Evolutionary conservation across 2,797 vertebrate species (phyloP), one percentile per base, ranked within the genome.

Genomic region (Hirundo rustica): DNA sequence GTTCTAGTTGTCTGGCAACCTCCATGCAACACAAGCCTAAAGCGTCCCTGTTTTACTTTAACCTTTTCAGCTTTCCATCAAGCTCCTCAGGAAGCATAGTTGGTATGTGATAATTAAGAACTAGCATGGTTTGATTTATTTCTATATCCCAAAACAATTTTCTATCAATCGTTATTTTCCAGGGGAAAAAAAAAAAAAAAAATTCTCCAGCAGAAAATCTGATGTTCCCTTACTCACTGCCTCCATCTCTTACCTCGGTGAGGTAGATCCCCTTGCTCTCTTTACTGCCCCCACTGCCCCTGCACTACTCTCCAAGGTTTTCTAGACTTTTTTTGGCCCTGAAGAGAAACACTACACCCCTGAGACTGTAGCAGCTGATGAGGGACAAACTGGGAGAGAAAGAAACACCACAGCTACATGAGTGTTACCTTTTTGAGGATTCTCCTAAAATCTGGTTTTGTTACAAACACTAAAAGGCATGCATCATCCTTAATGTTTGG

Each of bases 381-480:
- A 84, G 44, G 16, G 51, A 60, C 42, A 75, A 30, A 32, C 5
- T 53, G 16, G 34, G 48, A 85, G 26, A 44, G 25, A 44, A 68
- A 13, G 40, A 71, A 68, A 34, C 1, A 3, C 32, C 19, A 58
- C 19, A 75, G 70, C n/a, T 58, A 32, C 2, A 11, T 5, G 1
- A 2, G 36, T 3, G 0, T n/a, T 10, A 77, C 21, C 17, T 40
- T 88, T 26, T 19, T 1, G 1, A 72, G 32, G 14, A n/a, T 53
- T 57, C 48, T 45, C 38, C 50, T 57, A 60, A 80, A 61, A 64
- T 57, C 30, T 72, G 34, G 7, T 36, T 74, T 72, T 14, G 8
- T 53, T 73, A 57, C 21, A 45, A 92, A 53, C 13, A 36, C 21
- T 68, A 48, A 14, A 40, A 62, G 16, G 12, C 17, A 68, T 4